Percentiles rank a stretch among this genome's conserved stretches.
Conservation (phyloP, 2,113 vertebrate species). For the Alligator mississippiensis region DNA sequence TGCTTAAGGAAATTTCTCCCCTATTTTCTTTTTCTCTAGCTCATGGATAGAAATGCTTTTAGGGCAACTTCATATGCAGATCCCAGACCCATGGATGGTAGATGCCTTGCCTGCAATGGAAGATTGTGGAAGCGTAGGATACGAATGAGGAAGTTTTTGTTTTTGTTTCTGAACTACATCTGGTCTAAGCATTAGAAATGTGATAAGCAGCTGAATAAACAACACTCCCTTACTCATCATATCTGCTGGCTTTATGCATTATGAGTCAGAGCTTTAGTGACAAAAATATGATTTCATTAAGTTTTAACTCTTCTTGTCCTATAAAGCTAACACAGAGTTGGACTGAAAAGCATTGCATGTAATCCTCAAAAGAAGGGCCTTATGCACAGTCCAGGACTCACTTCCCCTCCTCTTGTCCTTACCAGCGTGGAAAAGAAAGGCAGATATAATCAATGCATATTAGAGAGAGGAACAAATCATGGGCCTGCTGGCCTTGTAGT, state of each 20-base stretch:
- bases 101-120: not conserved
- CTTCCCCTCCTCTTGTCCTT: not conserved
- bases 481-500: not conserved
- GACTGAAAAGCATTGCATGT: not conserved
- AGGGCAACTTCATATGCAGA: no score
- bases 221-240: not conserved
- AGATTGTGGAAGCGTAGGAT: not conserved
- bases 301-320: not conserved
- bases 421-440: not conserved
- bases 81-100: no score
- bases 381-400: not conserved
- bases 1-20: not conserved
- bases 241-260: not conserved
- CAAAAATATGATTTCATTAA: not conserved
- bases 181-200: not conserved
- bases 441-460: not conserved
- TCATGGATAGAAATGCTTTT: not conserved
- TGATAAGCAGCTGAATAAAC: not conserved
- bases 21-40: slow-evolving; percentile 10
- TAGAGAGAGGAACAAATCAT: not conserved
- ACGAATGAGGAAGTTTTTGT: no score
- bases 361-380: not conserved
- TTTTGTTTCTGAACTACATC: not conserved
- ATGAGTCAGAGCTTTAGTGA: not conserved
- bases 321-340: not conserved